phyloP scores from a whole-genome alignment of 1,140 invertebrate genomes.

The Drosophila oshimai region DNA sequence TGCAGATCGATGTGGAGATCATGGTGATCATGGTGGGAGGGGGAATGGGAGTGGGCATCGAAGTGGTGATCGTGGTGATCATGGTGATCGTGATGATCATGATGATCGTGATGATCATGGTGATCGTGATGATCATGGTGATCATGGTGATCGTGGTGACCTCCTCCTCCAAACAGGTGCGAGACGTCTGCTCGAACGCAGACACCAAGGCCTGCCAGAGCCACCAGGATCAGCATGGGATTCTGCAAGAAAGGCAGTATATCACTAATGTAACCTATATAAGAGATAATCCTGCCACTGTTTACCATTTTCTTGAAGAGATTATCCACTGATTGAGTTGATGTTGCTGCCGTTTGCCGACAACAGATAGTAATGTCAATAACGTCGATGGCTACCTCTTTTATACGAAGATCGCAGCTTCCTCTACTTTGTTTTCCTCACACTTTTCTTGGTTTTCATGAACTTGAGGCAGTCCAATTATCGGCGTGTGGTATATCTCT shows the following conservation, averaged over 20 bases:
- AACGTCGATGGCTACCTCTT: slow-evolving; percentile 41
- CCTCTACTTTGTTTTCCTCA: slow-evolving; percentile 61
- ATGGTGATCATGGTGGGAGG: slow-evolving; percentile 9
- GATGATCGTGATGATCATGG: slow-evolving; percentile 25
- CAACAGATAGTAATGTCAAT: slow-evolving; percentile 57
- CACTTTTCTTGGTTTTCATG: slow-evolving; percentile 76
- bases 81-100: slow-evolving; percentile 22
- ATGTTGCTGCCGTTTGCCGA: slow-evolving; percentile 60
- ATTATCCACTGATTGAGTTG: slow-evolving; percentile 8
- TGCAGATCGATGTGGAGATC: slow-evolving; percentile 51
- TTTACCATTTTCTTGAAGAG: slow-evolving; percentile 47
- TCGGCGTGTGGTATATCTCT: slow-evolving; percentile 44
- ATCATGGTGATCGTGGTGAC: slow-evolving; percentile 32
- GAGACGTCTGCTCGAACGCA: slow-evolving; percentile 51
- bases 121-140: slow-evolving; percentile 38
- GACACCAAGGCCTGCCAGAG: slow-evolving; percentile 28
- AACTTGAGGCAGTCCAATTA: slow-evolving; percentile 66
- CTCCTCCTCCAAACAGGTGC: slow-evolving; percentile 47
- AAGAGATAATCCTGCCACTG: neutral
- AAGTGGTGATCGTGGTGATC: slow-evolving; percentile 21
- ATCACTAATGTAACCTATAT: neutral
- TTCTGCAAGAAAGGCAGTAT: slow-evolving; percentile 43
- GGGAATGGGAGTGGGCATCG: slow-evolving; percentile 16
- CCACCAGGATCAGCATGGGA: slow-evolving; percentile 44
- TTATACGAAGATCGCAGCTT: slow-evolving; percentile 52